These are phyloP conservation scores for Linepithema humile DNA, from an alignment of 1,140 invertebrate species.

Conservation along the genomic window DNA sequence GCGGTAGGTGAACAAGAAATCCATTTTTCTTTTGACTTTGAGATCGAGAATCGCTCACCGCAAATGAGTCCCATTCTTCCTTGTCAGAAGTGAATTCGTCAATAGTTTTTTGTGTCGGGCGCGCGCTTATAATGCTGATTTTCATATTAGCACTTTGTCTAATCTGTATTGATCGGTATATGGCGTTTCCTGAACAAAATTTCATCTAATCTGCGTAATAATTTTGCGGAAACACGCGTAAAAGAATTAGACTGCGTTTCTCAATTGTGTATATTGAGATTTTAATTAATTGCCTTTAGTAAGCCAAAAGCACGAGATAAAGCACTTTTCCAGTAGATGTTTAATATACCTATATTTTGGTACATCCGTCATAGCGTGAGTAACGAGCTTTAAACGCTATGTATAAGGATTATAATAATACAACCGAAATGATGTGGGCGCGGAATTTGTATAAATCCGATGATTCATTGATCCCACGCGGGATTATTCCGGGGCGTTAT, in stretches of 20 bases:
- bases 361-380: neutral
- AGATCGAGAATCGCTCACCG: slow-evolving; percentile 41
- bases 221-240: neutral
- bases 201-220: neutral
- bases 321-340: neutral
- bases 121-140: neutral
- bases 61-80: slow-evolving; percentile 46
- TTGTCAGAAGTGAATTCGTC: slow-evolving; percentile 51
- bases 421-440: slow-evolving; percentile 26
- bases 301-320: neutral
- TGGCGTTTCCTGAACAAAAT: neutral
- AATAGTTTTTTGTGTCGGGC: slow-evolving; percentile 37
- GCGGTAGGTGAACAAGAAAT: slow-evolving; percentile 43
- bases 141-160: neutral
- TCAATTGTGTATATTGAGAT: too few relatives aligned
- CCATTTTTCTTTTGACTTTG: slow-evolving; percentile 52
- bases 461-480: slow-evolving; percentile 41
- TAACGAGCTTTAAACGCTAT: slow-evolving; percentile 21
- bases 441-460: slow-evolving; percentile 45
- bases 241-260: neutral
- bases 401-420: slow-evolving; percentile 40
- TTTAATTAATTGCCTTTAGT: neutral
- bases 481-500: slow-evolving; percentile 31
- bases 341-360: neutral
- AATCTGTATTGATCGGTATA: neutral